phyloP scores from a whole-genome alignment of 2,113 vertebrate genomes.

The Oceanodroma tethys region DNA sequence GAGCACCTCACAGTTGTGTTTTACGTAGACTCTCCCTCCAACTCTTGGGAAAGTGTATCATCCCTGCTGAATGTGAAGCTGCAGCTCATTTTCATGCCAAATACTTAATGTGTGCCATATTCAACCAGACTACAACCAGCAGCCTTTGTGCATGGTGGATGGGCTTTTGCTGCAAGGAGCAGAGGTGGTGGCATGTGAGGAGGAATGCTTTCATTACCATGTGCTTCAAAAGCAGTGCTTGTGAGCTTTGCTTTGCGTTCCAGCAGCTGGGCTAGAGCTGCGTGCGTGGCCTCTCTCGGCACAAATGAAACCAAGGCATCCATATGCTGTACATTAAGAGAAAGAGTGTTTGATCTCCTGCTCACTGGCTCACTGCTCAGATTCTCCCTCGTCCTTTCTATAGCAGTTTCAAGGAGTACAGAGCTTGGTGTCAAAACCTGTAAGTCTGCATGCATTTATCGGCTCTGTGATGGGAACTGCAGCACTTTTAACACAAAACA shows the following conservation, averaged over 20 bases:
- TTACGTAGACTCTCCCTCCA: no score
- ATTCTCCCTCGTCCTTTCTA: neutral
- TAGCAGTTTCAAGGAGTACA: neutral
- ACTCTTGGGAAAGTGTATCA: neutral
- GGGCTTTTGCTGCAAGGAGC: neutral
- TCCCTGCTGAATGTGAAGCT: neutral
- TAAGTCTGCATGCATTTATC: neutral
- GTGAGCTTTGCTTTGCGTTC: neutral
- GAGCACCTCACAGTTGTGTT: no score
- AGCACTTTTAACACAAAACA: neutral
- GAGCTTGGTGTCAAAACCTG: neutral
- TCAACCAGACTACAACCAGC: neutral
- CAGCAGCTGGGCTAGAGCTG: neutral
- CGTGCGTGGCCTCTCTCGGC: neutral
- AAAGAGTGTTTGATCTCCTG: constrained; percentile 9
- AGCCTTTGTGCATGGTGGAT: neutral
- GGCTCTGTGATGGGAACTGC: neutral
- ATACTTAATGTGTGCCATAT: neutral
- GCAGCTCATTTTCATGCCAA: neutral
- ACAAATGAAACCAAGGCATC: constrained; percentile 48
- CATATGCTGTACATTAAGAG: constrained; percentile 34
- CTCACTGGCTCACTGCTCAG: neutral
- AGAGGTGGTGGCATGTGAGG: neutral
- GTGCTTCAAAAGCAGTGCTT: neutral
- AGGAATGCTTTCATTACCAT: neutral